Base-by-base conservation (phyloP, 2,888 invertebrate genomes). In the Rotaria magnacalcarata region DNA sequence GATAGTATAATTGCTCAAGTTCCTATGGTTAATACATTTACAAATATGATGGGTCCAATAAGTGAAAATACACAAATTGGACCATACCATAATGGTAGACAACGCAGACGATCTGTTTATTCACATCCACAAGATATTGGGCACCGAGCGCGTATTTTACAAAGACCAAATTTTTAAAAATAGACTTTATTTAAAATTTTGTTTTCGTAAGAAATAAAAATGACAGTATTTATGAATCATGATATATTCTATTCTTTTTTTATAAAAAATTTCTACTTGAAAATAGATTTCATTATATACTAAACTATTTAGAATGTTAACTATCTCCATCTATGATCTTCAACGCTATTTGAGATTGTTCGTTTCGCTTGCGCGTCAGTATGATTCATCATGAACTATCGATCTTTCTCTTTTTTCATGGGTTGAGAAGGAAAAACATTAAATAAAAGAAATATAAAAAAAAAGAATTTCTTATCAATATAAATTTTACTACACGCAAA, bases 321-420 rank as follows among this genome's bases (percentile, higher is more conserved):
- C 67, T 67, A 67, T 67, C 67, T 67, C 67, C 67, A 67, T 67
- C 67, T 67, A 67, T 67, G 14, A 19, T 34, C 67, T 34, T 67
- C 27, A 3, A 34, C 19, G 19, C 34, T 27, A 67, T 67, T 34
- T 52, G 52, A 5, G 34, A 14, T 0, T 14, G 2, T 19, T 16
- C 5, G 7, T 34, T 34, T 0, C 50, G 50, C 14, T 50, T 50
- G 2, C 4, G 8, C 0, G 4, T 34, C 34, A 4, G 10, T 16
- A 19, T 67, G 67, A 67, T 34, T 67, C 67, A 67, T 67, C 16
- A 5, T 67, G 34, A 67, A 54, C 24, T 14, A 16, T 19, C 19
- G 67, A 67, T 67, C 67, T 34, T 19, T 14, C 34, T 67, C 34
- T 16, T 6, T 34, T 16, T 16, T 11, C 16, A 67, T 34, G 6